Base-by-base conservation (phyloP, 2,888 invertebrate species). In the Myathropa florea region DNA sequence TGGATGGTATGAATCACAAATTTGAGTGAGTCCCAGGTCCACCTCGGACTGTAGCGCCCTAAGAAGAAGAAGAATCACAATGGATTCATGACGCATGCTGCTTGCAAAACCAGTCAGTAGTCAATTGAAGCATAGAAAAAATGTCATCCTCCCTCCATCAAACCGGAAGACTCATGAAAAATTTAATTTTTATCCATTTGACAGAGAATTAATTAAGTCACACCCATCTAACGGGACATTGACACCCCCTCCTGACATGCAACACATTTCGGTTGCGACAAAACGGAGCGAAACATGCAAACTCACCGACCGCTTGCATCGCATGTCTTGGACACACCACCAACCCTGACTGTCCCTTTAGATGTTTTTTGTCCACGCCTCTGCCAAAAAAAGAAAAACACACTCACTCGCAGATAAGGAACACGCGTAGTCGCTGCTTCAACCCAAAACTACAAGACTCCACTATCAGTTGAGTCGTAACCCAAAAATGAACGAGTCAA, bases 271-370 rank as follows among this genome's bases (percentile, higher is more conserved):
- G 23, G 57, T 59, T 14, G 26, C 71, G 70, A 83, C 86, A 73
- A 83, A 86, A 78, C 73, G 46, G 30, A 55, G 26, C 26, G 39
- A 65, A 59, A 71, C 86, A 86, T 86, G 86, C 86, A 79, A 86
- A 21, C 39, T 26, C 36, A 28, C 46, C 46, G 68, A 60, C 39
- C 55, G 57, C 59, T 30, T 64, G 63, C 65, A 53, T 82, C 53
- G 82, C 85, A 82, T 86, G 85, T 70, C 53, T 75, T 24, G 73
- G 64, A 59, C 83, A 59, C 83, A 70, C 55, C 60, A 76, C 76
- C 33, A 73, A 24, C 24, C 12, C 12, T 28, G 57, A 24, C 21
- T 61, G 73, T 71, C 68, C 77, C 65, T 36, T 65, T 70, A 26
- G 46, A 18, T 46, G 14, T 46, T 83, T 26, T 30, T 55, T 65